phyloP scores from a whole-genome alignment of 1,140 invertebrate genomes.

The Bombus breviceps region DNA sequence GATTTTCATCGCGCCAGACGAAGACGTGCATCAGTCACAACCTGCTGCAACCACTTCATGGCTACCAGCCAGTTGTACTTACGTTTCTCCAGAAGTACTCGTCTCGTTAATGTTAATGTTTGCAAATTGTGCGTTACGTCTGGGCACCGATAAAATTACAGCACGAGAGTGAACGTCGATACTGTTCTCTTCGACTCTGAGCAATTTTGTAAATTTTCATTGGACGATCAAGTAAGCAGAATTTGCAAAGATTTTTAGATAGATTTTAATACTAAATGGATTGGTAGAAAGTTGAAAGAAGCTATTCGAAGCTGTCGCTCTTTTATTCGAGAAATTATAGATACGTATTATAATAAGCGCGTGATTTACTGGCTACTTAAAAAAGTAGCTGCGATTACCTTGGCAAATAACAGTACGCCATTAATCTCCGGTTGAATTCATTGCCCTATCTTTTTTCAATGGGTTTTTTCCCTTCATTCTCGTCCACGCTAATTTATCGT shows the following conservation, averaged over 20 bases:
- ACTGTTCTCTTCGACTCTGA: not conserved
- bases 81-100: slow-evolving; percentile 27
- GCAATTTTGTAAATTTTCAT: not conserved
- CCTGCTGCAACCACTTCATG: slow-evolving; percentile 12
- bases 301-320: not conserved
- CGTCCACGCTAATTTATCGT: slow-evolving; percentile 24
- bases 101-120: slow-evolving; percentile 40
- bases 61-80: not conserved
- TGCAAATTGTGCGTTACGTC: slow-evolving; percentile 42
- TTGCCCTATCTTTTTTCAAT: slow-evolving; percentile 1
- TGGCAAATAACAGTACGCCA: slow-evolving; percentile 31
- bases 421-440: slow-evolving; percentile 28
- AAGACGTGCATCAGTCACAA: slow-evolving; percentile 47
- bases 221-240: not conserved
- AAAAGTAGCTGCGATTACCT: slow-evolving; percentile 30
- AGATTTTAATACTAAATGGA: not conserved
- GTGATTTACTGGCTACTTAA: not conserved
- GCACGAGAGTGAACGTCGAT: not conserved
- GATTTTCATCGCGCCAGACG: slow-evolving; percentile 59
- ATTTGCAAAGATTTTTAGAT: not conserved
- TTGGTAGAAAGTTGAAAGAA: not conserved
- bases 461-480: not conserved
- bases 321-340: not conserved
- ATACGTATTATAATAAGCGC: not conserved
- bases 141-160: slow-evolving; percentile 16